Conservation (phyloP, 2,888 invertebrate genomes). For the Drosophila phalerata region DNA sequence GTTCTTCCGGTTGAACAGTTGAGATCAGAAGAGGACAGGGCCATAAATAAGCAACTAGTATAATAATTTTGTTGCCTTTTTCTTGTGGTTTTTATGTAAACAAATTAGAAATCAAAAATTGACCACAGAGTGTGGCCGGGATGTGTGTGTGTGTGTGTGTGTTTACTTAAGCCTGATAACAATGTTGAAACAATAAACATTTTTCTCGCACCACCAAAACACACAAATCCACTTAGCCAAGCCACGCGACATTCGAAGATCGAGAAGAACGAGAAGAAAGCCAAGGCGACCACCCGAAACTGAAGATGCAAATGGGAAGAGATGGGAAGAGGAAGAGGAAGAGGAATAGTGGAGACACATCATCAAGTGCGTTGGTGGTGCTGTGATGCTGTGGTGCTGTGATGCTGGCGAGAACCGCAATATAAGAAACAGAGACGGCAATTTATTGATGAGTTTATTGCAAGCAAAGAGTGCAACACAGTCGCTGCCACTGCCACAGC, state of each 20-base stretch:
- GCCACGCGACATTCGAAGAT: slow-evolving; percentile 55
- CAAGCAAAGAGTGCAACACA: slow-evolving; percentile 52
- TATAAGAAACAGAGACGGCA: slow-evolving; percentile 71
- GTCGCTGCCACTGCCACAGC: slow-evolving; percentile 11
- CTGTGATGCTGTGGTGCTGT: not conserved
- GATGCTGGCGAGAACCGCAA: slow-evolving; percentile 56
- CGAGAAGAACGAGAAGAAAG: slow-evolving; percentile 53
- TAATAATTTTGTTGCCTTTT: slow-evolving; percentile 63
- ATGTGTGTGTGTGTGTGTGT: slow-evolving; percentile 43
- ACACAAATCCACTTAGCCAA: slow-evolving; percentile 85
- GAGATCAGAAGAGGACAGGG: slow-evolving; percentile 53
- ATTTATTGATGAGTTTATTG: slow-evolving; percentile 85
- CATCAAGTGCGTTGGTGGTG: slow-evolving; percentile 62
- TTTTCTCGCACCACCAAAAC: slow-evolving; percentile 83
- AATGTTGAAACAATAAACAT: slow-evolving; percentile 85
- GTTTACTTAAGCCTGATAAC: slow-evolving; percentile 84
- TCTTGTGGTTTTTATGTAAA: slow-evolving; percentile 58
- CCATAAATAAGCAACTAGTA: slow-evolving; percentile 69
- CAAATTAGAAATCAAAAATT: slow-evolving; percentile 83
- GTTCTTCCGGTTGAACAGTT: slow-evolving; percentile 66
- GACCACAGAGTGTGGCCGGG: slow-evolving; percentile 50
- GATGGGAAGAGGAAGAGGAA: slow-evolving; percentile 5
- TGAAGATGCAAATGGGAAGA: slow-evolving; percentile 32
- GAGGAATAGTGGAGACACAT: slow-evolving; percentile 28
- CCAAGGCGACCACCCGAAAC: slow-evolving; percentile 57